Percentiles rank a stretch among this genome's conserved stretches.
Conservation (phyloP, 2,888 invertebrate species). For the Meteorus colon region DNA sequence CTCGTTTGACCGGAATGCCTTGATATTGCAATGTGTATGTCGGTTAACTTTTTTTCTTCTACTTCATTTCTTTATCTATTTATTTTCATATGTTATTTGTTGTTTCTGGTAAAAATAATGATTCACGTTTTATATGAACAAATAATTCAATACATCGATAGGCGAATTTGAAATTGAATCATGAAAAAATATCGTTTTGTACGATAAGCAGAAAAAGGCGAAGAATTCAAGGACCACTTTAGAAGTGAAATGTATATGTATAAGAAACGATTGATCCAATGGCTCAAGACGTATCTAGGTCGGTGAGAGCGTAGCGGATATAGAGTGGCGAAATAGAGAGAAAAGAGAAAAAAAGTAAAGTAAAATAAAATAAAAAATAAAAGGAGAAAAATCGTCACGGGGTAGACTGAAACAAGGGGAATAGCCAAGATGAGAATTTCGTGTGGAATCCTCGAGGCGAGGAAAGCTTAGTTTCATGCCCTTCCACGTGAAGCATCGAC, state of each 20-base stretch:
- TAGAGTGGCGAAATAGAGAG: slow-evolving; percentile 29
- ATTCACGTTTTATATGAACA: not conserved
- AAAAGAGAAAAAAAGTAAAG: slow-evolving; percentile 4
- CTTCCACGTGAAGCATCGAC: slow-evolving; percentile 45
- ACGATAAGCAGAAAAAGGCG: slow-evolving; percentile 18
- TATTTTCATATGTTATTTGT: not conserved
- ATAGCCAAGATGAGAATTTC: slow-evolving; percentile 23
- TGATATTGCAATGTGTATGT: slow-evolving; percentile 4
- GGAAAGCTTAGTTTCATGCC: slow-evolving; percentile 48
- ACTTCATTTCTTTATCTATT: not conserved
- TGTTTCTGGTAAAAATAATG: not conserved
- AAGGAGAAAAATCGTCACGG: not conserved
- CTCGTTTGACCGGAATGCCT: slow-evolving; percentile 1
- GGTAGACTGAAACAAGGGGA: slow-evolving; percentile 22
- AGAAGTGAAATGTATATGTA: slow-evolving; percentile 27
- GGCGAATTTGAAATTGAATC: slow-evolving; percentile 3
- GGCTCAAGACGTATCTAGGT: slow-evolving; percentile 48
- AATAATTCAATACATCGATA: not conserved
- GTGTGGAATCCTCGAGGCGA: slow-evolving; percentile 19
- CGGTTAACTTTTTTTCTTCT: not conserved
- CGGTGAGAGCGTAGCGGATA: slow-evolving; percentile 36
- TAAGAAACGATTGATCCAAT: slow-evolving; percentile 46
- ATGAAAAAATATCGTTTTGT: not conserved
- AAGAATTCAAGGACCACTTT: slow-evolving; percentile 21
- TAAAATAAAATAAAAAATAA: slow-evolving; percentile 3